Percentiles rank a stretch among this genome's conserved stretches.
Evolutionary conservation across 2,797 vertebrate genomes (phyloP).

Genomic region (Silurus lanzhouensis): DNA sequence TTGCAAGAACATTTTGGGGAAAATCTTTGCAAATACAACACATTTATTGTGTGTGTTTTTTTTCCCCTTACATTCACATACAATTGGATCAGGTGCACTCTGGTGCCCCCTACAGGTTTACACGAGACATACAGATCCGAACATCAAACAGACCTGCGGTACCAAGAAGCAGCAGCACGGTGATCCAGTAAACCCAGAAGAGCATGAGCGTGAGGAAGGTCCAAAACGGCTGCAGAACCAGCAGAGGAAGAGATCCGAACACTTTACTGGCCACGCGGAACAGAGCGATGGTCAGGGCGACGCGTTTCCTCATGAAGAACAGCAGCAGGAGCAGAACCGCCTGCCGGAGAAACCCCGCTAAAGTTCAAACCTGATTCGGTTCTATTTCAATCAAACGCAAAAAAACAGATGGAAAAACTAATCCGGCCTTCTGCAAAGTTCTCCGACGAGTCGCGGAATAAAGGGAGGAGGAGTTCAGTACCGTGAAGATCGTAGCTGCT

Average conservation of each 20-base stretch:
- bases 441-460: too few species aligned
- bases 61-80: too few species aligned
- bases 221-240: conserved; percentile 95
- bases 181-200: conserved; percentile 96
- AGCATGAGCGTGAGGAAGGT: conserved; percentile 92
- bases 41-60: too few species aligned
- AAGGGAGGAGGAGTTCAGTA: conserved; percentile 59
- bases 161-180: conserved; percentile 90
- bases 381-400: too few species aligned
- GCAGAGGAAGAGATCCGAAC: conserved; percentile 89
- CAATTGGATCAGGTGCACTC: neutral
- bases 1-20: too few species aligned
- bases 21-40: too few species aligned
- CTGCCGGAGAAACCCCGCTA: conserved; percentile 62
- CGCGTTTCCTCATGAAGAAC: conserved; percentile 93
- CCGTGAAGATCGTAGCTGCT: conserved; percentile 89
- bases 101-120: neutral
- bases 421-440: too few species aligned
- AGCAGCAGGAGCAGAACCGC: conserved; percentile 89
- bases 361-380: too few species aligned
- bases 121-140: neutral
- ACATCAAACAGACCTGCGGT: conserved; percentile 79
- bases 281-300: conserved; percentile 93
- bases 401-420: too few species aligned
- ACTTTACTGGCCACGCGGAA: conserved; percentile 97